These are phyloP conservation scores for Nebria ingens DNA, from an alignment of 1,140 invertebrate species.

Conservation along the genomic window DNA sequence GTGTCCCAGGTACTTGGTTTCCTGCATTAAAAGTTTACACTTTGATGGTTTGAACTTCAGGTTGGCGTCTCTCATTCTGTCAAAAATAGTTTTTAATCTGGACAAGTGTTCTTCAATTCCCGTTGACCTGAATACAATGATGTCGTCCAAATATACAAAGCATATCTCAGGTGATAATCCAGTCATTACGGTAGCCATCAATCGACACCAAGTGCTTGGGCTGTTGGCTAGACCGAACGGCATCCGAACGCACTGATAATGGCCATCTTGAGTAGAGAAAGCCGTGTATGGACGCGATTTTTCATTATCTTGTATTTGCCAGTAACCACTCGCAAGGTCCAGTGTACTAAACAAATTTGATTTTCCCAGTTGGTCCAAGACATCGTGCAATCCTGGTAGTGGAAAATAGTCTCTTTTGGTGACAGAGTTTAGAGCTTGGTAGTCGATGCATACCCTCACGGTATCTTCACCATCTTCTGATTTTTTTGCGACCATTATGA, in stretches of 20 bases:
- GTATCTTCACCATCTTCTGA: conserved; percentile 9
- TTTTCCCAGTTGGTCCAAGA: conserved; percentile 30
- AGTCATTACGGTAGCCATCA: conserved; percentile 14
- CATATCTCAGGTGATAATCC: conserved; percentile 15
- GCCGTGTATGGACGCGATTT: conserved; percentile 34
- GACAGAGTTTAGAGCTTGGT: conserved; percentile 23
- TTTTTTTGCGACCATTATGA: conserved; percentile 35
- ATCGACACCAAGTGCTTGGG: background rate
- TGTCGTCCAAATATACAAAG: conserved; percentile 21
- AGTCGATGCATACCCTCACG: conserved; percentile 25
- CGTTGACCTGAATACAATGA: conserved; percentile 20
- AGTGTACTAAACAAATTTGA: conserved; percentile 31
- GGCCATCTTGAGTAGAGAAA: conserved; percentile 28
- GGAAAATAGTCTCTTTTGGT: conserved; percentile 36
- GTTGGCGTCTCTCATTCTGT: conserved; percentile 27
- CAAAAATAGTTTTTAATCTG: conserved; percentile 19
- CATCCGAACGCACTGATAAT: conserved; percentile 34
- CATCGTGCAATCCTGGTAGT: conserved; percentile 36
- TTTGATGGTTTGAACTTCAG: conserved; percentile 36
- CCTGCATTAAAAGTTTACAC: conserved; percentile 29
- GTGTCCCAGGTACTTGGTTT: background rate
- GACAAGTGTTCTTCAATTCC: conserved; percentile 8
- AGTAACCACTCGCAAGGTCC: conserved; percentile 35
- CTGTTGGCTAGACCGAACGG: conserved; percentile 31
- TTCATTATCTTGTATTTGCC: conserved; percentile 33